Conservation (phyloP, 2,888 invertebrate genomes). For the Cosmopolites sordidus region DNA sequence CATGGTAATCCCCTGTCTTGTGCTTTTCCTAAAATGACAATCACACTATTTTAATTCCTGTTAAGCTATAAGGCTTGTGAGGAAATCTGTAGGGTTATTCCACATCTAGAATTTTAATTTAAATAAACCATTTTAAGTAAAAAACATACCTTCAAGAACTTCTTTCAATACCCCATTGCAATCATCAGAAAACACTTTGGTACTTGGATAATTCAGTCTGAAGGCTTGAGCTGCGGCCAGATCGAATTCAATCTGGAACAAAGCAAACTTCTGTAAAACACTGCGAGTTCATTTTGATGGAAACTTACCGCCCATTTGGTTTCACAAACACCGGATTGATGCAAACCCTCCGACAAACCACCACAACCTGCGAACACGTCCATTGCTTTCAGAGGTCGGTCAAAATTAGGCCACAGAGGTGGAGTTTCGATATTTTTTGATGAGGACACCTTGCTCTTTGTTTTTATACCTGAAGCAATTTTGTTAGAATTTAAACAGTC, state of each 20-base stretch:
- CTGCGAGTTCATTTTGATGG: conserved; percentile 4
- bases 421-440: conserved; percentile 31
- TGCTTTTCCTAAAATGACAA: conserved; percentile 26
- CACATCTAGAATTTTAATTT: no score
- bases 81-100: no score
- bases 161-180: conserved; percentile 68
- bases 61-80: no score
- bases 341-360: conserved; percentile 71
- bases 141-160: conserved; percentile 58
- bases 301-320: conserved; percentile 64
- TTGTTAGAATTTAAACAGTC: no score
- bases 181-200: conserved; percentile 76
- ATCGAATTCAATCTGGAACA: conserved; percentile 63
- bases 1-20: conserved; percentile 54
- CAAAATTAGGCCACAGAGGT: conserved; percentile 44
- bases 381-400: conserved; percentile 59
- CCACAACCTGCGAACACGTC: conserved; percentile 88
- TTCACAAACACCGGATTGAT: conserved; percentile 64
- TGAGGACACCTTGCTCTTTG: conserved; percentile 55
- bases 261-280: neutral
- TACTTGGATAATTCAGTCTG: conserved; percentile 66
- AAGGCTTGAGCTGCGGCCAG: conserved; percentile 76
- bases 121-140: neutral
- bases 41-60: neutral
- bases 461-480: conserved; percentile 27